These are phyloP conservation scores for Echinarachnius parma DNA, from an alignment of 53 echinoderm and acorn worm species.

Conservation along the genomic window DNA sequence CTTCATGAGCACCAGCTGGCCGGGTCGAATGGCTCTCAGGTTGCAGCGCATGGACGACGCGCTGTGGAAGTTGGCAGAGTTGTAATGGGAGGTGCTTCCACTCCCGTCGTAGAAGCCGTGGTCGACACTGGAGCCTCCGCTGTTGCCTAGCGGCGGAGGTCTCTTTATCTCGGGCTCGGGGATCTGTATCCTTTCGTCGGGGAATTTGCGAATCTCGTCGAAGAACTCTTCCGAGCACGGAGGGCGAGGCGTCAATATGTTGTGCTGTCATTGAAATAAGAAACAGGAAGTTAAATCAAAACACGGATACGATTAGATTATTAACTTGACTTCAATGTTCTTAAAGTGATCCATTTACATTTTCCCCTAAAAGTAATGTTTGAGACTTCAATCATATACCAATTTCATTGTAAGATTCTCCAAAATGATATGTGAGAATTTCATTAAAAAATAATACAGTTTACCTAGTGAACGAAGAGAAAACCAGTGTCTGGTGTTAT, in stretches of 20 bases:
- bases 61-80: slow-evolving; percentile 16
- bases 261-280: slow-evolving; percentile 1
- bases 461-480: too few relatives aligned
- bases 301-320: too few relatives aligned
- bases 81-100: slow-evolving; percentile 25
- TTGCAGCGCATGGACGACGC: slow-evolving; percentile 15
- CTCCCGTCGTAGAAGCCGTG: slow-evolving; percentile 43
- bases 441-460: too few relatives aligned
- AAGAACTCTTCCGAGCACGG: slow-evolving; percentile 24
- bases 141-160: slow-evolving; percentile 13
- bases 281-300: background rate
- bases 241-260: slow-evolving; percentile 14
- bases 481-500: too few relatives aligned
- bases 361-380: too few relatives aligned
- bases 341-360: too few relatives aligned
- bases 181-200: background rate
- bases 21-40: background rate
- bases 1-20: background rate
- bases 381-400: too few relatives aligned
- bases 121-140: slow-evolving; percentile 28
- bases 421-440: too few relatives aligned
- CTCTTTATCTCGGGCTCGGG: background rate
- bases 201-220: slow-evolving; percentile 3
- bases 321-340: too few relatives aligned
- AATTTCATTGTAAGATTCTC: too few relatives aligned